Conservation (phyloP, 2,797 vertebrate genomes). For the Malurus splendens region DNA sequence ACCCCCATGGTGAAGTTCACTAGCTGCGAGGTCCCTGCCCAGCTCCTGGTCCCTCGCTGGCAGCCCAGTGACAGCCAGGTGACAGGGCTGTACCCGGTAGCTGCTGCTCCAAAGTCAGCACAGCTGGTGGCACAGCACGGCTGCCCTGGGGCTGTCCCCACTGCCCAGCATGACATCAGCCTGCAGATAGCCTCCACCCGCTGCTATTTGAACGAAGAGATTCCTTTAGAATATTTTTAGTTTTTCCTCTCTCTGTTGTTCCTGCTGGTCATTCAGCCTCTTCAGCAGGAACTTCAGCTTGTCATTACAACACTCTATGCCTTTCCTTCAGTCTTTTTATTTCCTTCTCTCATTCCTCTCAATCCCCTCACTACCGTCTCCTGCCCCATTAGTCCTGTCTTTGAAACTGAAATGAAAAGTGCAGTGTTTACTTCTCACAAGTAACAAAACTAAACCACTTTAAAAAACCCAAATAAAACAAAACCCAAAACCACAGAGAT, state of each 20-base stretch:
- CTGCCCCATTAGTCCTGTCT: neutral
- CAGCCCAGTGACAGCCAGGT: neutral
- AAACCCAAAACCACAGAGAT: neutral
- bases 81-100: neutral
- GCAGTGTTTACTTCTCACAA: neutral
- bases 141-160: neutral
- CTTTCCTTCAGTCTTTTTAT: neutral
- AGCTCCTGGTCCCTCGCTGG: neutral
- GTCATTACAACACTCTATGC: rapidly evolving
- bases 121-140: neutral
- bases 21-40: rapidly evolving
- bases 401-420: neutral
- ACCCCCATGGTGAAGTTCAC: neutral
- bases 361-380: neutral
- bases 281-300: neutral
- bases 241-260: neutral
- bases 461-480: neutral
- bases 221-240: neutral
- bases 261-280: neutral
- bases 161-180: neutral
- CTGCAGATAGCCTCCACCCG: neutral
- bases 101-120: neutral
- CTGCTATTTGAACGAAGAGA: neutral
- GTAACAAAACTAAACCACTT: neutral
- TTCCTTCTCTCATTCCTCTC: neutral